Base-by-base conservation (phyloP, 2,113 vertebrate species). In the Promerops cafer region DNA sequence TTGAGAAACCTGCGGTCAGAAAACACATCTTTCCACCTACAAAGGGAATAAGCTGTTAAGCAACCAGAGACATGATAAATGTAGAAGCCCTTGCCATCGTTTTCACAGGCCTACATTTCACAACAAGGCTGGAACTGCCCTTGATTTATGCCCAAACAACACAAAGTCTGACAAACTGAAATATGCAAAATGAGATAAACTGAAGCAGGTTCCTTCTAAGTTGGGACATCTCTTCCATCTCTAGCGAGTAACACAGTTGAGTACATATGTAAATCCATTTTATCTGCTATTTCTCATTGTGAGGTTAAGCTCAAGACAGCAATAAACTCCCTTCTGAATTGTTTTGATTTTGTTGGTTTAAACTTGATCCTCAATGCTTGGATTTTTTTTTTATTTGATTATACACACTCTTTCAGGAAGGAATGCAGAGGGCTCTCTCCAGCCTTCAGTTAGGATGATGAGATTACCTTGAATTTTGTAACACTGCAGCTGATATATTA, bases 341-440 rank as follows among this genome's bases (percentile, higher is more conserved):
- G 93, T 84, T 95, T 92, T 87, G 60, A 78, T 95, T 93, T 68
- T 92, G 56, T 82, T 93, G 44, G 93, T 87, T 94, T 96, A 96
- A 97, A 94, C 69, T 80, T 65, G 88, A 94, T 95, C 83, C 83
- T 92, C 88, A 33, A 17, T 27, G 19, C 71, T 93, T 64, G 69
- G 56, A 65, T 31, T 72, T 79, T 75, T 61, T 65, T 53, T 82
- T 93, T 79, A 90, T 93, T 94, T 86, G 65, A 94, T 94, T 79
- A 90, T 60, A 75, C 31, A 53, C 74, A 83, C 69, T 83, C 64
- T 86, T 71, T 74, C 56, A 85, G 74, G 78, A 72, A 96, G 90
- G 90, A 97, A 96, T 75, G 83, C 47, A 89, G 74, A 89, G 30
- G 19, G 68, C 45, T 86, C n/a, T 52, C 63, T 93, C 68, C 70